Evolutionary conservation across 2,888 invertebrate species (phyloP), one percentile per base, ranked within the genome.

Genomic region (Heliconius cydno): DNA sequence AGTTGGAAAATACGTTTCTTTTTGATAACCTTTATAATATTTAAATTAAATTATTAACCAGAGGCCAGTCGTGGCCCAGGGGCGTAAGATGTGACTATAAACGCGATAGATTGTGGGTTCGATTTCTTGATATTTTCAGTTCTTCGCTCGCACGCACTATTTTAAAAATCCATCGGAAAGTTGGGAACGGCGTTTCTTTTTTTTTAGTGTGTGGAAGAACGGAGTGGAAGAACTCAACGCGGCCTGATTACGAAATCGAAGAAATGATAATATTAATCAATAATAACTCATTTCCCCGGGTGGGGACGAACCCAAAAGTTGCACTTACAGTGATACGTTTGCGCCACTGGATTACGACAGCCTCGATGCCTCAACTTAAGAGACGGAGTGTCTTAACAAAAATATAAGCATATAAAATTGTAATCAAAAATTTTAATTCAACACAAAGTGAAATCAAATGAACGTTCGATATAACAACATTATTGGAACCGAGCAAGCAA

Each of bases 401-500:
- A 52, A 22, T 52, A 52, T 52, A 71, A 3, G 52, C 22, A 71
- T 7, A 12, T 22, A 57, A 57, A 5, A n/a, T 60, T 57, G 72
- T 15, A 73, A 60, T 73, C 57, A 57, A 30, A 72, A 57, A 46
- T 30, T 15, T 60, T 15, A 9, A 73, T 57, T 73, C 34, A 57
- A 28, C 28, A 28, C 28, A 28, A 30, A 72, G 60, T 41, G 19
- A 71, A 70, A 71, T 46, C 13, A 77, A 77, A 71, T 71, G 30
- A 77, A 22, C 71, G 19, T 77, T 57, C 63, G 41, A 63, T 30
- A 77, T 60, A 71, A 77, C 34, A 63, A 65, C 41, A 30, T 60
- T 28, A 70, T 63, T 77, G 77, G 46, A 77, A 46, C 77, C 71
- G n/a, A 30, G 41, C 71, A 30, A n/a, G 70, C 68, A 71, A 77